phyloP scores from a whole-genome alignment of 2,113 vertebrate genomes.

The Melanocharis versteri region DNA sequence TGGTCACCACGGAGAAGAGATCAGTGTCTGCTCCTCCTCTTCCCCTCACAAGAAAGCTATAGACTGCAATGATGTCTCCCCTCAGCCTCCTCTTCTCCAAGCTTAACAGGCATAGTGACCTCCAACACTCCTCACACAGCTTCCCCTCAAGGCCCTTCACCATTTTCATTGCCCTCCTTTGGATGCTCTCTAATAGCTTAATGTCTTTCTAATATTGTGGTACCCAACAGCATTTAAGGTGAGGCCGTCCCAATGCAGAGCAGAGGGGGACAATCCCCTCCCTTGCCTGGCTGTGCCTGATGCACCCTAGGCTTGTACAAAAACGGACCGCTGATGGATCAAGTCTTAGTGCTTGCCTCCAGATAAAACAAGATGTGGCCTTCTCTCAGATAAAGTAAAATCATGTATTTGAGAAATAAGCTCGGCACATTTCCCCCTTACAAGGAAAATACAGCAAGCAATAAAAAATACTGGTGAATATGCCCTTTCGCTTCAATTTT shows the following conservation, averaged over 20 bases:
- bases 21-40: not conserved
- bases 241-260: not conserved
- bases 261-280: not conserved
- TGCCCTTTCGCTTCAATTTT: not conserved
- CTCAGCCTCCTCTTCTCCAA: not conserved
- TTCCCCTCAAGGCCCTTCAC: not conserved
- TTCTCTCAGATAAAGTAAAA: not conserved
- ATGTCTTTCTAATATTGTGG: not conserved
- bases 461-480: not conserved
- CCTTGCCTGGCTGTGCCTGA: accelerated
- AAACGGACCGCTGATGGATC: not conserved
- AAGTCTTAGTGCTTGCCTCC: not conserved
- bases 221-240: not conserved
- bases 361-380: not conserved
- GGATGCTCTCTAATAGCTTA: not conserved
- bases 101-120: not conserved
- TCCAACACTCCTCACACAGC: accelerated
- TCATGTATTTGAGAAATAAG: not conserved
- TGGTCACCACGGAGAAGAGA: not conserved
- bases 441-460: not conserved
- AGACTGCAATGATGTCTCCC: not conserved
- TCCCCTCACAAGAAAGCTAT: not conserved
- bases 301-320: not conserved
- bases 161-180: not conserved
- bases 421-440: not conserved